Conservation (phyloP, 2,113 vertebrate genomes). For the Edolisoma coerulescens region DNA sequence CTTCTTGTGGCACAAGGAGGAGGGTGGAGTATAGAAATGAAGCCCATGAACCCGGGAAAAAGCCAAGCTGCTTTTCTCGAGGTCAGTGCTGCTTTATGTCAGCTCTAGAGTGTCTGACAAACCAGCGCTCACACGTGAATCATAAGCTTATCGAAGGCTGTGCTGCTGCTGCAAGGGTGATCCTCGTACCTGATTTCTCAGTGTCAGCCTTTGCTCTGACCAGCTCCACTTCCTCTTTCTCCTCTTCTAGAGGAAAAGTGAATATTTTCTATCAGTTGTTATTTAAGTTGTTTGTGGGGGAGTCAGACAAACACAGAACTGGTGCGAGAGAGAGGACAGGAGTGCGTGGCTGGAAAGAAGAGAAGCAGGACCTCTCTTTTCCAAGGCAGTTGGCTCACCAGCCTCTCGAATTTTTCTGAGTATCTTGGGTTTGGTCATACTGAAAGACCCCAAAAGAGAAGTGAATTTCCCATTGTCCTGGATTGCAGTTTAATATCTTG, state of each 20-base stretch:
- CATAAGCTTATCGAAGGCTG: background rate
- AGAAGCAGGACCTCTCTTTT: background rate
- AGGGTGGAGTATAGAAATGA: background rate
- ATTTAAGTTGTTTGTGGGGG: background rate
- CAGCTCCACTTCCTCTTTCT: background rate
- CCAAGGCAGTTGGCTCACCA: background rate
- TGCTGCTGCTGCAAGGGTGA: background rate
- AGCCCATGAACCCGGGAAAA: background rate
- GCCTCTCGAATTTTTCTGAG: background rate
- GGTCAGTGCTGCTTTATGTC: background rate
- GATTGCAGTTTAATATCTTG: background rate
- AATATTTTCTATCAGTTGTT: background rate
- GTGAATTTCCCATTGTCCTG: background rate
- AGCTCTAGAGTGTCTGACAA: background rate
- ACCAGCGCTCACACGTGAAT: background rate
- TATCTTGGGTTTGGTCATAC: background rate
- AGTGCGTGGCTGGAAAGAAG: fast-evolving
- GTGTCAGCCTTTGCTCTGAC: background rate
- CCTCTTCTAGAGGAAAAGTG: background rate
- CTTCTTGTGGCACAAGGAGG: background rate
- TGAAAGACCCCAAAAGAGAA: background rate
- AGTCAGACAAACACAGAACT: background rate
- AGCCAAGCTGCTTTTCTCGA: background rate
- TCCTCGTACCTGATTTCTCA: background rate
- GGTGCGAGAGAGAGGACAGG: background rate